These are phyloP conservation scores for Hyperoplus lanceolatus DNA, from an alignment of 2,797 vertebrate genomes.

Conservation along the genomic window DNA sequence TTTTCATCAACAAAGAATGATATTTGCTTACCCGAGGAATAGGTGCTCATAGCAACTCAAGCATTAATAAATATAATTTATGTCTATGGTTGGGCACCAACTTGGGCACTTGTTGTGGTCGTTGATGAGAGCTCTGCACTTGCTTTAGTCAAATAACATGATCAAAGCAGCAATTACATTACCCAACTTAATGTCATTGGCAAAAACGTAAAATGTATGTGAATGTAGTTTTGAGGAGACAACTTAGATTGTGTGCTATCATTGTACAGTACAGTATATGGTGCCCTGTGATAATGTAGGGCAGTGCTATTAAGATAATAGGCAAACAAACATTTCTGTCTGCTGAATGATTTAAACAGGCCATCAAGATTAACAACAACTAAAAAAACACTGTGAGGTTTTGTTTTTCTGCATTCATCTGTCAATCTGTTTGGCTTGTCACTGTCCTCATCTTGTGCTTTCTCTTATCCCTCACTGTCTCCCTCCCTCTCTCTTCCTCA, in stretches of 20 bases:
- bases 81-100: too few species aligned
- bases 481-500: conserved; percentile 9
- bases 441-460: conserved; percentile 15
- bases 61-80: not conserved
- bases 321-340: conserved; percentile 46
- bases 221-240: not conserved
- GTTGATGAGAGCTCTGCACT: too few species aligned
- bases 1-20: not conserved
- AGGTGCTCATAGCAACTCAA: not conserved
- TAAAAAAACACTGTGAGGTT: not conserved
- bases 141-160: not conserved
- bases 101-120: not conserved
- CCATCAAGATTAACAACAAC: conserved; percentile 28
- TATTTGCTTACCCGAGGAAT: not conserved
- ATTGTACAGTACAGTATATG: not conserved
- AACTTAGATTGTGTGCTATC: not conserved
- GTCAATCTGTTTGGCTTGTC: not conserved
- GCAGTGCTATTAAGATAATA: conserved; percentile 49
- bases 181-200: not conserved
- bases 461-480: conserved; percentile 35
- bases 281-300: not conserved
- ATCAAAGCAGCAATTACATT: not conserved
- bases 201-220: not conserved
- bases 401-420: conserved; percentile 26
- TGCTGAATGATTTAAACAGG: conserved; percentile 53